A percentile compares a stretch with the other conserved stretches of the same genome.
Evolutionary conservation across 2,888 invertebrate genomes (phyloP).

Genomic region (Cosmorhoe ocellata): DNA sequence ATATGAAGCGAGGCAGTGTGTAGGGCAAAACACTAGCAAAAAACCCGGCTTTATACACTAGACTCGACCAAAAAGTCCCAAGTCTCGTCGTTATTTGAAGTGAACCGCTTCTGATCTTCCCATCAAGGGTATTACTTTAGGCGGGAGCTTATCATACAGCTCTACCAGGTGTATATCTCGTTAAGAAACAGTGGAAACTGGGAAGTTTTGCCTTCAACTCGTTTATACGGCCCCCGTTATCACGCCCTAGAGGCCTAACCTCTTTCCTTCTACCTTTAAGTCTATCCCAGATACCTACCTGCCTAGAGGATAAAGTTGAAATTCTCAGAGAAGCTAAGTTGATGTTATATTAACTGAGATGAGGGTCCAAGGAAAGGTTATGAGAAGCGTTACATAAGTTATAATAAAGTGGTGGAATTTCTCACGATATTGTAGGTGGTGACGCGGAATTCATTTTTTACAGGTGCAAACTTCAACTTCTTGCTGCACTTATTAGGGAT

Average conservation of each 20-base stretch:
- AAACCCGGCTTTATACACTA: too few species aligned
- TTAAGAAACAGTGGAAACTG: conserved; percentile 52
- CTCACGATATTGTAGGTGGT: too few species aligned
- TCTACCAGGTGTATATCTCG: conserved; percentile 47
- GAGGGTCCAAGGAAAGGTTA: neutral
- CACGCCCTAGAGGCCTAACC: conserved; percentile 64
- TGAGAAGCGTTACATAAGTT: neutral
- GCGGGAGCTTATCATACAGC: conserved; percentile 9
- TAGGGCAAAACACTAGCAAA: too few species aligned
- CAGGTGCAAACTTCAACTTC: too few species aligned
- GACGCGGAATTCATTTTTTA: too few species aligned
- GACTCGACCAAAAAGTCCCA: neutral
- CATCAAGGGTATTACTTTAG: conserved; percentile 28
- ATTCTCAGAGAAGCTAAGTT: conserved; percentile 18
- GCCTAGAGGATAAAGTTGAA: conserved; percentile 26
- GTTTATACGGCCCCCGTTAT: conserved; percentile 58
- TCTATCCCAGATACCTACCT: conserved; percentile 32
- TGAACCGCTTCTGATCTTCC: neutral
- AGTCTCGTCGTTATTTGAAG: neutral
- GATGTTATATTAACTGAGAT: conserved; percentile 2
- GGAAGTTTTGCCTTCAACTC: conserved; percentile 61
- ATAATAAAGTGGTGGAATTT: neutral
- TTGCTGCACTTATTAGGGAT: too few species aligned
- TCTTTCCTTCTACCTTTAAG: conserved; percentile 49
- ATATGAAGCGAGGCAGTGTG: too few species aligned